Percentiles rank a stretch among this genome's conserved stretches.
Evolutionary conservation across 2,797 vertebrate species (phyloP).

Genomic region (Threskiornis aethiopicus): DNA sequence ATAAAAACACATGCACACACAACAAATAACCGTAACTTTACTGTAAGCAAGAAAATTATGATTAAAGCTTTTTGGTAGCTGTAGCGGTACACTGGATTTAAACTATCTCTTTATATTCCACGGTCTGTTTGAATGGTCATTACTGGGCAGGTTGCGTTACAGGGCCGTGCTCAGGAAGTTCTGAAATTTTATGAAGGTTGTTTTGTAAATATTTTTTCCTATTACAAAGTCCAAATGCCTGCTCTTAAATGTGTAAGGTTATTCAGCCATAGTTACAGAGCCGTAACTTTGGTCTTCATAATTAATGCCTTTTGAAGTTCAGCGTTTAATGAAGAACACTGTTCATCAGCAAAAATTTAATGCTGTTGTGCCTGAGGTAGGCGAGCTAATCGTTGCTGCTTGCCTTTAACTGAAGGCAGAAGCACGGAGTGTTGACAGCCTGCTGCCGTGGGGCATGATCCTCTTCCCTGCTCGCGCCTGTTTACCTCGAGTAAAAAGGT

Average conservation of each 20-base stretch:
- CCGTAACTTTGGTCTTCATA: neutral
- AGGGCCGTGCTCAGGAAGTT: neutral
- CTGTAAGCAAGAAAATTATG: neutral
- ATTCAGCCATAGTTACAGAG: neutral
- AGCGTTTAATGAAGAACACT: neutral
- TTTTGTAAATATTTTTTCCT: neutral
- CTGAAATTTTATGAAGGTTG: neutral
- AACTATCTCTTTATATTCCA: neutral
- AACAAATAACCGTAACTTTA: neutral
- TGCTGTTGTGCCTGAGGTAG: neutral
- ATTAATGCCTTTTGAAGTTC: neutral
- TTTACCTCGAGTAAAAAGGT: neutral
- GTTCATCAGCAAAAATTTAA: neutral
- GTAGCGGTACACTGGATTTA: neutral
- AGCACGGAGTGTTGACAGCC: neutral
- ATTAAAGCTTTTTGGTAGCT: neutral
- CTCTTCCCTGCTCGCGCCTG: neutral
- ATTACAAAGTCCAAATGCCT: neutral
- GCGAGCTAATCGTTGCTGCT: neutral
- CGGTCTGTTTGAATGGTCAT: neutral
- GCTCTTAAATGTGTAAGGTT: neutral
- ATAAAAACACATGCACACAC: neutral
- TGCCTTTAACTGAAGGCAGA: neutral
- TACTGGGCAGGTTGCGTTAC: neutral
- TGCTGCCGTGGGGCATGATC: neutral